These are phyloP conservation scores for Cathartes aura DNA, from an alignment of 2,113 vertebrate genomes.

Conservation along the genomic window DNA sequence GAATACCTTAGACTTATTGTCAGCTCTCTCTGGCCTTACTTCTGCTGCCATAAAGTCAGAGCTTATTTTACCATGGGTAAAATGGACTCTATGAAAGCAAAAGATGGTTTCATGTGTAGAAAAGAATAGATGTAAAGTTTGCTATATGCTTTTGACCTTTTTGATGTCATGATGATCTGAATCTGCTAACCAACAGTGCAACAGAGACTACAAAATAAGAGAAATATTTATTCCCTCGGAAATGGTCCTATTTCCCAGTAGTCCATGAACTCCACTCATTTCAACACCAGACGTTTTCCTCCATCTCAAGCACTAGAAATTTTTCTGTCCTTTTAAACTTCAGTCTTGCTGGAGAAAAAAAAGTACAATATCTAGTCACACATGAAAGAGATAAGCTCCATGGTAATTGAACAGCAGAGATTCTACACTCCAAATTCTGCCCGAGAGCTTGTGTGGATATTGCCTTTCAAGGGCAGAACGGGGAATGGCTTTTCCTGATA, in stretches of 20 bases:
- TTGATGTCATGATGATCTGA: neutral
- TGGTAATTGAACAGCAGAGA: conserved; percentile 51
- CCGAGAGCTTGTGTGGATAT: conserved; percentile 14
- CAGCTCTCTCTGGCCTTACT: neutral
- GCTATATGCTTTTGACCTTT: neutral
- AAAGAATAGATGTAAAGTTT: neutral
- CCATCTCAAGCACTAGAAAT: neutral
- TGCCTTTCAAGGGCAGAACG: conserved; percentile 50
- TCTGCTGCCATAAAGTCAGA: neutral
- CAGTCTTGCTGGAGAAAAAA: neutral
- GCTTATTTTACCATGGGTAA: neutral
- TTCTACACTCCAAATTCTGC: conserved; percentile 50
- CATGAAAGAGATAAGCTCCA: conserved; percentile 59
- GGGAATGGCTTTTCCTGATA: conserved; percentile 44
- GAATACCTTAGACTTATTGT: neutral
- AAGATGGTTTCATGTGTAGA: neutral
- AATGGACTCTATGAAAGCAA: neutral
- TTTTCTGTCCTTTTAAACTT: conserved; percentile 42
- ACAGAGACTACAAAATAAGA: neutral
- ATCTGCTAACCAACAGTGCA: neutral
- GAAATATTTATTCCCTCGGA: neutral
- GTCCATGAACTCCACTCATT: neutral
- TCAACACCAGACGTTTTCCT: neutral
- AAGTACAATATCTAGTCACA: conserved; percentile 42
- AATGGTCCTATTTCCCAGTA: neutral